Base-by-base conservation (phyloP, 2,888 invertebrate species). In the Thyatira batis region DNA sequence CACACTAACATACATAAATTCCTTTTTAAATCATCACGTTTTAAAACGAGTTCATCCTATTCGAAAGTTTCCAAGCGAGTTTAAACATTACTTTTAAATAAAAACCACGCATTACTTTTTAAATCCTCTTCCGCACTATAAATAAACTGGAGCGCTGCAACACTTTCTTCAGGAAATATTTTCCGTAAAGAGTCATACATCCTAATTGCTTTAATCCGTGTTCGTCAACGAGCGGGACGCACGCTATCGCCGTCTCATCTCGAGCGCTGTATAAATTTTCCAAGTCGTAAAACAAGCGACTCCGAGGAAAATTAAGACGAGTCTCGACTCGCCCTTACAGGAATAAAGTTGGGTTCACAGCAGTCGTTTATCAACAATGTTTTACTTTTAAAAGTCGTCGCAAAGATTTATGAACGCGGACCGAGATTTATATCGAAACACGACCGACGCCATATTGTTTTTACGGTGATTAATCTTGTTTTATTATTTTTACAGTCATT, bases 371-470 rank as follows among this genome's bases (percentile, higher is more conserved):
- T 80, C 76, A 74, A 68, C 65, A 58, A 59, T 57, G 54, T 50
- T 65, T 67, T 70, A 66, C 71, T 76, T 71, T 73, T 67, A 76
- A 70, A 77, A 76, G 75, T 79, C 78, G 75, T 76, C 79, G 64
- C 67, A 46, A 54, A 75, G 76, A 81, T 82, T 81, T 78, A 79
- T 72, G 64, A 53, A 49, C 43, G 57, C 28, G 49, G 52, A 55
- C 53, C 50, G 52, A 61, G 67, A 67, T 67, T 65, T 65, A 61
- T 62, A 60, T 60, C 68, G 56, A 65, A 70, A 55, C 58, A 63
- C 55, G 57, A 60, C 49, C 54, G 45, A 43, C 53, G n/a, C 54
- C 54, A 57, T 55, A 62, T 61, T 61, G 11, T 44, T 44, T 44
- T 44, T 44, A 10, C n/a, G 1, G n/a, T 23, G 20, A 45, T 21